phyloP scores from a whole-genome alignment of 1,140 invertebrate genomes.

The Drosophila gunungcola region DNA sequence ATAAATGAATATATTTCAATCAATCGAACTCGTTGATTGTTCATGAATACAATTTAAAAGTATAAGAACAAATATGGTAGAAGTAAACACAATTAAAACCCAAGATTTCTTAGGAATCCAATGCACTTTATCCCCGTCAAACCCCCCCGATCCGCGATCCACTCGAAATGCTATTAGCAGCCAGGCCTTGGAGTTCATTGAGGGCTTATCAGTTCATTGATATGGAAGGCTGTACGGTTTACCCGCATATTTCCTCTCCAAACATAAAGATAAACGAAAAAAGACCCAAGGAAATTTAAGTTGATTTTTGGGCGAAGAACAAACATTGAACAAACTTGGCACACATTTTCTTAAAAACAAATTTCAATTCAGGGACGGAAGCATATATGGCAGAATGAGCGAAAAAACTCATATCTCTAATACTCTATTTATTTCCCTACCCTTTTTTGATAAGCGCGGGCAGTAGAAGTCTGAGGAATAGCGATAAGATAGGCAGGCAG shows the following conservation, averaged over 20 bases:
- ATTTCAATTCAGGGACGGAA: conserved; percentile 17
- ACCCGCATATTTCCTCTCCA: conserved; percentile 31
- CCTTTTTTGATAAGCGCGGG: conserved; percentile 18
- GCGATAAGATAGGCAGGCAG: conserved; percentile 42
- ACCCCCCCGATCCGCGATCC: background rate
- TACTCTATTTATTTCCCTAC: conserved; percentile 28
- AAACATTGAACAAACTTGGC: conserved; percentile 42
- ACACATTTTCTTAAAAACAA: conserved; percentile 15
- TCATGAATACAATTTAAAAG: background rate
- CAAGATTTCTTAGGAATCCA: conserved; percentile 5
- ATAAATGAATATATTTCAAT: too few species aligned
- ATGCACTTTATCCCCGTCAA: conserved; percentile 5
- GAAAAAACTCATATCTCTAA: conserved; percentile 30
- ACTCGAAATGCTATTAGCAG: conserved; percentile 23
- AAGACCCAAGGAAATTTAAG: conserved; percentile 34
- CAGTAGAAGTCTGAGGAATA: conserved; percentile 26
- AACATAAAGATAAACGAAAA: conserved; percentile 12
- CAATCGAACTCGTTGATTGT: conserved; percentile 3
- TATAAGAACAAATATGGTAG: background rate
- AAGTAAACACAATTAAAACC: conserved; percentile 18
- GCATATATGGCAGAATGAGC: conserved; percentile 6
- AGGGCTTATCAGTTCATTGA: conserved; percentile 72
- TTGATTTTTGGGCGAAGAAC: conserved; percentile 14
- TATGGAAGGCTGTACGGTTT: conserved; percentile 37
- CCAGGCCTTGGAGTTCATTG: conserved; percentile 65